Evolutionary conservation across 92 coral and sea anemone species (phyloP), one percentile per base, ranked within the genome.

Genomic region (Scolanthus callimorphus): DNA sequence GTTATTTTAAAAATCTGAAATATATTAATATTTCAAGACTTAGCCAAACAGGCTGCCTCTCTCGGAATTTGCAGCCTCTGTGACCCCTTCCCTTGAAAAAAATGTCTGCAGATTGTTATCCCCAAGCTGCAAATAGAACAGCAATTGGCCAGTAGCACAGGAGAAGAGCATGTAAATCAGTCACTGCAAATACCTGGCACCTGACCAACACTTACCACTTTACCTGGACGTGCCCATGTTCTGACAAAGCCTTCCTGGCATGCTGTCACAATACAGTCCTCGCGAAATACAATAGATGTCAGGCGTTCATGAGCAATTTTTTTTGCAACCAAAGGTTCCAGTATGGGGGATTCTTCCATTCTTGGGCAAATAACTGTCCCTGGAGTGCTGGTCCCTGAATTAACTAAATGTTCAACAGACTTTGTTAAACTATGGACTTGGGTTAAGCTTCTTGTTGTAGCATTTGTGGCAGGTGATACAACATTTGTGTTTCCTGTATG

Each of bases 211-310:
- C 98, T 88, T 80, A 92, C 98, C 89, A 79, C 89, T 92, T 92
- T 92, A 84, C 98, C 98, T 71, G 98, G 98, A 78, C 98, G 85
- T 27, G 98, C 98, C 98, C 98, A 92, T 13, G 98, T 92, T 27
- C 98, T 70, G 60, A 92, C 79, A 51, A 84, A 92, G 22, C 98
- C 98, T 44, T 92, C 98, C 58, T 92, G 98, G 57, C 98, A 92
- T 15, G 98, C 98, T 65, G 89, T 90, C 17, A 89, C 96, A 6
- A 92, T 77, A 53, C 98, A 92, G 58, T 92, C 98, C 38, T 92
- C 98, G 21, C 90, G 71, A 63, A 92, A 92, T 56, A 83, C 81
- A 31, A 92, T 55, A 21, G 91, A 78, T 22, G 96, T 84, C 60
- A 92, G 57, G 62, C 98, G 76, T 51, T 92, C 98, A 65, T 88